These are phyloP conservation scores for Xanthorhoe designata DNA, from an alignment of 2,888 invertebrate species.

Conservation along the genomic window DNA sequence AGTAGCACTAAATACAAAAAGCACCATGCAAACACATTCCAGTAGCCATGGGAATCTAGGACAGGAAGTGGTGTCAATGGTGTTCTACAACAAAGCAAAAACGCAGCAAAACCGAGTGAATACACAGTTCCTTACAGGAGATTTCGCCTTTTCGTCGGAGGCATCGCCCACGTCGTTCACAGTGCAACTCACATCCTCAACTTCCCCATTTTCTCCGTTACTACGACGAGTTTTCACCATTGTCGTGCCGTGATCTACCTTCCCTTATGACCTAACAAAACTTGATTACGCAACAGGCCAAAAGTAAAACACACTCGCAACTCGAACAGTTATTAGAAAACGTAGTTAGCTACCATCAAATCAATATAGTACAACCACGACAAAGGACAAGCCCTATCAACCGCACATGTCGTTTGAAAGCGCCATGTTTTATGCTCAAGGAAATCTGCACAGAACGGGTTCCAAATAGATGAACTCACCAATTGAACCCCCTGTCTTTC, in stretches of 20 bases:
- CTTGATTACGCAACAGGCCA: constrained; percentile 66
- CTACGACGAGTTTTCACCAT: constrained; percentile 86
- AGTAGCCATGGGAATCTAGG: constrained; percentile 58
- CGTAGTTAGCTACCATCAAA: constrained; percentile 56
- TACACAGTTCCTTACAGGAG: constrained; percentile 59
- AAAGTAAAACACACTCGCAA: constrained; percentile 60
- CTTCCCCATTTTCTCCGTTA: constrained; percentile 83
- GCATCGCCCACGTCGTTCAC: constrained; percentile 80
- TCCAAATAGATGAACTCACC: constrained; percentile 65
- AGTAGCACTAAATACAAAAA: constrained; percentile 44
- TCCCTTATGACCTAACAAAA: constrained; percentile 64
- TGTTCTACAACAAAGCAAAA: constrained; percentile 59
- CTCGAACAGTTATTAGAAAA: constrained; percentile 56
- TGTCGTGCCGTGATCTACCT: constrained; percentile 68
- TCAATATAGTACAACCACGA: constrained; percentile 61
- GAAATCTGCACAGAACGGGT: constrained; percentile 55
- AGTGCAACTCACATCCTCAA: constrained; percentile 79
- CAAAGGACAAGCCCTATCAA: constrained; percentile 76
- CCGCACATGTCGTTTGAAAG: constrained; percentile 79
- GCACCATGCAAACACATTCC: constrained; percentile 70
- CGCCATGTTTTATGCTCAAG: constrained; percentile 78
- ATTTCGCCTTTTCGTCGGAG: constrained; percentile 81
- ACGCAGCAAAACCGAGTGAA: constrained; percentile 56
- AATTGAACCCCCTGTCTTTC: constrained; percentile 57
- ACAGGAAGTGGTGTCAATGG: constrained; percentile 68